Conservation (phyloP, 2,797 vertebrate species). For the Scolopax bukidnonensis region DNA sequence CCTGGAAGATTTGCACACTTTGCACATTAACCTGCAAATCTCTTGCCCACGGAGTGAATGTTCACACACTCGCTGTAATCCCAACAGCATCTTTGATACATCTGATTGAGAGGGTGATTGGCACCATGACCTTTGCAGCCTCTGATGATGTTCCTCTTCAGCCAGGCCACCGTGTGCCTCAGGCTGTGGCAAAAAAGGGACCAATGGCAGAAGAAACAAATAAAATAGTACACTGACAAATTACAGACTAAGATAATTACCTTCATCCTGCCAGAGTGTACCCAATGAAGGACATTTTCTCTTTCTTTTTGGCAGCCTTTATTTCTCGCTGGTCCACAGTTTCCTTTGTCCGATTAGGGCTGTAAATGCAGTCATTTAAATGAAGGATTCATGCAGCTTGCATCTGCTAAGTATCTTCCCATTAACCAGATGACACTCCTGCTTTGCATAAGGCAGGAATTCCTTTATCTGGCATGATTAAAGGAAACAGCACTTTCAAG, state of each 20-base stretch:
- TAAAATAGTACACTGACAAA: not conserved
- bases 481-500: not conserved
- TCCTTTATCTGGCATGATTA: constrained; percentile 18
- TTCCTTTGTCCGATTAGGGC: not conserved
- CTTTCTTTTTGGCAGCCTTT: not conserved
- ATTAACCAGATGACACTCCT: constrained; percentile 16
- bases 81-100: not conserved
- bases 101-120: not conserved
- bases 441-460: constrained; percentile 8
- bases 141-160: not conserved
- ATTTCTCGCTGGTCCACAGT: not conserved
- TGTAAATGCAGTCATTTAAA: not conserved
- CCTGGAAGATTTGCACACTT: not conserved
- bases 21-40: not conserved
- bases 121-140: not conserved
- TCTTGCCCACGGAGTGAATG: no score
- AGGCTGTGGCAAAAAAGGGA: not conserved
- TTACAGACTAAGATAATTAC: not conserved
- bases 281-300: not conserved
- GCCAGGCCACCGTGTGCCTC: fast-evolving
- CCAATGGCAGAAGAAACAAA: not conserved
- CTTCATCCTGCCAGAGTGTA: not conserved
- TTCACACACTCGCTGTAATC: not conserved
- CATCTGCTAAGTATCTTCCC: constrained; percentile 29
- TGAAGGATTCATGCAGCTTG: constrained; percentile 32